A percentile compares a stretch with the other conserved stretches of the same genome.
phyloP scores from a whole-genome alignment of 2,888 invertebrate genomes.

The Cosmopolites sordidus region DNA sequence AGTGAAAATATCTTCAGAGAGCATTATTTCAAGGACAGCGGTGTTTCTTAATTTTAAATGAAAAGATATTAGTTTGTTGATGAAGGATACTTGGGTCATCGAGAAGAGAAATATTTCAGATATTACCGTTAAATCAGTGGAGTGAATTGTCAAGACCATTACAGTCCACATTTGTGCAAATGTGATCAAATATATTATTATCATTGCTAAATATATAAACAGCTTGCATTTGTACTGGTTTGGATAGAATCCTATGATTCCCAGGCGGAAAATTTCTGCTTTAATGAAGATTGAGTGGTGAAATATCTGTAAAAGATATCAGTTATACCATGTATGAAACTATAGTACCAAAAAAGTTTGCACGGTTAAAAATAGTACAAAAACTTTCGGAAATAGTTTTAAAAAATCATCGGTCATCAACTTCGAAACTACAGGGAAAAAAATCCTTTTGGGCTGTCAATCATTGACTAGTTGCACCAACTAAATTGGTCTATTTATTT shows the following conservation, averaged over 20 bases:
- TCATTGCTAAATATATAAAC: slow-evolving; percentile 6
- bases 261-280: slow-evolving; percentile 22
- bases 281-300: slow-evolving; percentile 10
- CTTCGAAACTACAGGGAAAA: too few relatives aligned
- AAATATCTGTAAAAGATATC: background rate
- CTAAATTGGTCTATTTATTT: too few relatives aligned
- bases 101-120: slow-evolving; percentile 25
- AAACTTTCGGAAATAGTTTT: too few relatives aligned
- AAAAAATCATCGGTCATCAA: too few relatives aligned
- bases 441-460: too few relatives aligned
- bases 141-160: slow-evolving; percentile 7
- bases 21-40: slow-evolving; percentile 17
- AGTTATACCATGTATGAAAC: too few relatives aligned
- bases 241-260: slow-evolving; percentile 27
- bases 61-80: slow-evolving; percentile 27
- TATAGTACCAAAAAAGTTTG: too few relatives aligned
- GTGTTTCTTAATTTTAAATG: slow-evolving; percentile 12
- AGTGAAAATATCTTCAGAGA: slow-evolving; percentile 23
- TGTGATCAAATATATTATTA: slow-evolving; percentile 13
- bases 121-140: slow-evolving; percentile 20
- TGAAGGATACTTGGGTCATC: slow-evolving; percentile 26
- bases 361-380: too few relatives aligned
- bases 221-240: slow-evolving; percentile 9
- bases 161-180: slow-evolving; percentile 14
- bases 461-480: too few relatives aligned